phyloP scores from a whole-genome alignment of 2,888 invertebrate species.

The Liopterus haemorrhoidalis region DNA sequence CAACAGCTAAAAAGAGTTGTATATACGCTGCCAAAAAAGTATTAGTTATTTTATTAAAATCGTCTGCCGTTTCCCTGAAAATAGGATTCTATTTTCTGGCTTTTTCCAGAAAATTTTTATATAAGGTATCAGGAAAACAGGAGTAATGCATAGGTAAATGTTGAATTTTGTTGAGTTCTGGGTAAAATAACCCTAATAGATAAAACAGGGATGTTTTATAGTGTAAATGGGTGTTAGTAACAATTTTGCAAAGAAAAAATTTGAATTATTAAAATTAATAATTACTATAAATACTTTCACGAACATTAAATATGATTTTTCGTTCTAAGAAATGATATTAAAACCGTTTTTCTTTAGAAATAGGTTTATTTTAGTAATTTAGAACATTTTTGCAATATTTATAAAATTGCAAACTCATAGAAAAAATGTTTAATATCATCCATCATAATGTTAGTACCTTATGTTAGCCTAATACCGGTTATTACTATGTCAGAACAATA shows the following conservation, averaged over 20 bases:
- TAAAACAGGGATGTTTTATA: neutral
- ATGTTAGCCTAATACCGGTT: too few species aligned
- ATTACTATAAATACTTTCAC: too few species aligned
- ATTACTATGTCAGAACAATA: too few species aligned
- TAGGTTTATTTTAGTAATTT: too few species aligned
- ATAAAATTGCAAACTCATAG: too few species aligned
- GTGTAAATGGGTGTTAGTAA: neutral
- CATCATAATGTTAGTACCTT: too few species aligned
- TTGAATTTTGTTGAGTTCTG: neutral
- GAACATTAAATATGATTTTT: too few species aligned
- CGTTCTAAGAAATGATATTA: too few species aligned
- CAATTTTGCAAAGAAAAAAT: neutral
- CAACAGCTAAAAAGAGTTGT: neutral
- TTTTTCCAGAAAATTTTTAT: constrained; percentile 56
- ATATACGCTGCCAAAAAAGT: constrained; percentile 22
- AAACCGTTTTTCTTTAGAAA: too few species aligned
- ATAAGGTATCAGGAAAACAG: constrained; percentile 51
- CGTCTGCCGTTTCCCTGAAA: constrained; percentile 46
- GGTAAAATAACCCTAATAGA: constrained; percentile 2
- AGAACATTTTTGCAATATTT: too few species aligned
- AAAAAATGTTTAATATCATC: too few species aligned
- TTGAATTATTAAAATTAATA: neutral
- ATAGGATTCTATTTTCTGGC: constrained; percentile 49
- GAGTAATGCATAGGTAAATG: constrained; percentile 25
- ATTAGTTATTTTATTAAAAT: constrained; percentile 47